Conservation (phyloP, 2,797 vertebrate genomes). For the Avahi laniger region DNA sequence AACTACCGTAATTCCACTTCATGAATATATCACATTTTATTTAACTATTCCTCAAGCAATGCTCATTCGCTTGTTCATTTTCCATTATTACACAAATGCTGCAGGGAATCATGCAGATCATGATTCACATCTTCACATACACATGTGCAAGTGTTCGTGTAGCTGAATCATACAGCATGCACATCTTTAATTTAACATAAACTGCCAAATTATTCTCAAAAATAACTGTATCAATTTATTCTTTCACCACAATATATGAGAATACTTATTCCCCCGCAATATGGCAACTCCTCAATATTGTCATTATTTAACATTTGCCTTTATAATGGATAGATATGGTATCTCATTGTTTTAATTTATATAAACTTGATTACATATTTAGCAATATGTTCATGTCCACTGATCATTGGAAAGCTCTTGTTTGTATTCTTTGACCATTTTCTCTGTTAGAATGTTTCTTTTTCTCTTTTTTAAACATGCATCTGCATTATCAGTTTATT, state of each 20-base stretch:
- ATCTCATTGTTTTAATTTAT: not conserved
- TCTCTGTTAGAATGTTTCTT: not conserved
- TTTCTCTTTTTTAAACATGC: not conserved
- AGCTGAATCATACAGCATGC: not conserved
- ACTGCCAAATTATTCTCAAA: not conserved
- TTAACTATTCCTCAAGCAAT: not conserved
- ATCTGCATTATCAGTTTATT: not conserved
- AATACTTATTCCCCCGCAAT: not conserved
- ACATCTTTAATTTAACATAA: not conserved
- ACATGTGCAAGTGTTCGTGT: not conserved
- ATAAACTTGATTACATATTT: not conserved
- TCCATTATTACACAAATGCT: not conserved
- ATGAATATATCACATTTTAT: not conserved
- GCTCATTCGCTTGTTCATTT: not conserved
- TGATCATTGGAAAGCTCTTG: not conserved
- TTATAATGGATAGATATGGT: not conserved
- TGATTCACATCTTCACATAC: not conserved
- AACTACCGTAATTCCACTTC: not conserved
- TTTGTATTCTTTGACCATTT: not conserved
- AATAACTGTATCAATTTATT: not conserved
- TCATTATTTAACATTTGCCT: constrained; percentile 1
- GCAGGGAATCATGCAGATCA: not conserved
- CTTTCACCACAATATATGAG: not conserved
- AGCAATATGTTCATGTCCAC: not conserved
- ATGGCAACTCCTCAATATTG: not conserved